Conservation (phyloP, 1,140 invertebrate species). For the Pseudomyrmex gracilis region DNA sequence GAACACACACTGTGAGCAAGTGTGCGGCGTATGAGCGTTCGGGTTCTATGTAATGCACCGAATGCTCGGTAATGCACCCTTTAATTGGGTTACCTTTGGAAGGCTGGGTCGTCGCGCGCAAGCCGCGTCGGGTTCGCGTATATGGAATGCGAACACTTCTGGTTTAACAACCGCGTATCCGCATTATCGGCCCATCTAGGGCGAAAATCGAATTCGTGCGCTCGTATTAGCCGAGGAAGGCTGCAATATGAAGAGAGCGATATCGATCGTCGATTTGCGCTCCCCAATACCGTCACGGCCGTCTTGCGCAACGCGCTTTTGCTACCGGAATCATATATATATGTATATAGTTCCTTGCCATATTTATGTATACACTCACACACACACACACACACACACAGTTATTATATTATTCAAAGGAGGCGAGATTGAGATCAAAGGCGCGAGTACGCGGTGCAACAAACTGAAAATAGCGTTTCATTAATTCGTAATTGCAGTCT, state of each 20-base stretch:
- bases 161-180: slow-evolving; percentile 70
- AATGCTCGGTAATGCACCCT: slow-evolving; percentile 74
- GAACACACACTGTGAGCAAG: slow-evolving; percentile 4
- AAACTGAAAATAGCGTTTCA: not conserved
- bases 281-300: slow-evolving; percentile 1
- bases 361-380: not conserved
- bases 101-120: slow-evolving; percentile 56
- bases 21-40: slow-evolving; percentile 38
- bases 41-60: slow-evolving; percentile 65
- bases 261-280: slow-evolving; percentile 49
- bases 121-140: slow-evolving; percentile 46
- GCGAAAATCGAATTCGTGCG: slow-evolving; percentile 72
- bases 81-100: slow-evolving; percentile 75
- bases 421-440: not conserved
- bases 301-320: not conserved
- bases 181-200: slow-evolving; percentile 71
- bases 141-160: slow-evolving; percentile 68
- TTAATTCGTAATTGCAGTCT: not conserved
- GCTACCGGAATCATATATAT: not conserved
- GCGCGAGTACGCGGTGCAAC: not conserved
- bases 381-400: too few relatives aligned
- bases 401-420: slow-evolving; percentile 23
- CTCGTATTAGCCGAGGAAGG: slow-evolving; percentile 66
- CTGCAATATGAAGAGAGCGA: slow-evolving; percentile 43
- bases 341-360: not conserved